Conservation (phyloP, 2,888 invertebrate genomes). For the Cephus pygmeus region DNA sequence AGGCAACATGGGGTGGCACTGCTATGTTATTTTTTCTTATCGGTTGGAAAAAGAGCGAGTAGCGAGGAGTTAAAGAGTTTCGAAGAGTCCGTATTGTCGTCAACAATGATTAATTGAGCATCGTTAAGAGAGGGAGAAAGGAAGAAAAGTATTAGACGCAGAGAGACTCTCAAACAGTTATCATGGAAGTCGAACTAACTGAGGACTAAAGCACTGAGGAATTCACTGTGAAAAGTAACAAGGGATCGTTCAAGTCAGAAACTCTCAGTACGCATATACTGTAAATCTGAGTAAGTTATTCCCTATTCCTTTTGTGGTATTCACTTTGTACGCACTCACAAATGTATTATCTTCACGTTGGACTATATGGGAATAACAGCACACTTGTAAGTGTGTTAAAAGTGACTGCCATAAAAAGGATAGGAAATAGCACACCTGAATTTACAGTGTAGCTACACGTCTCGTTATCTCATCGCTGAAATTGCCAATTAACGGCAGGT, state of each 20-base stretch:
- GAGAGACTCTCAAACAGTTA: not conserved
- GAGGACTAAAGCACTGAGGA: not conserved
- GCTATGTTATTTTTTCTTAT: not conserved
- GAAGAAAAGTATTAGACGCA: not conserved
- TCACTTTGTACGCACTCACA: no score
- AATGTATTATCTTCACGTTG: no score
- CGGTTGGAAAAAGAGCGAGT: not conserved
- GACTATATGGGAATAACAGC: no score
- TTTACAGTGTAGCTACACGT: not conserved
- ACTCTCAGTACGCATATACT: not conserved
- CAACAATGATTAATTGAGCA: not conserved
- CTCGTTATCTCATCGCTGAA: not conserved
- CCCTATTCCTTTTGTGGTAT: no score
- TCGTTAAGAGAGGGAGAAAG: not conserved
- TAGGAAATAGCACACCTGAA: no score
- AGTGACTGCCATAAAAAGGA: no score
- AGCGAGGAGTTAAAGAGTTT: not conserved
- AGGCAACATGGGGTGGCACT: no score
- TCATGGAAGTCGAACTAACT: not conserved
- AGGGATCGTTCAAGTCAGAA: not conserved
- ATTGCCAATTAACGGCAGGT: conserved; percentile 1
- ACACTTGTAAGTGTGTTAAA: no score
- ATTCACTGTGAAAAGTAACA: not conserved
- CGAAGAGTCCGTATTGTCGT: not conserved
- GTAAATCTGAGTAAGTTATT: no score